Conservation (phyloP, 2,113 vertebrate species). For the Brachyistius frenatus region DNA sequence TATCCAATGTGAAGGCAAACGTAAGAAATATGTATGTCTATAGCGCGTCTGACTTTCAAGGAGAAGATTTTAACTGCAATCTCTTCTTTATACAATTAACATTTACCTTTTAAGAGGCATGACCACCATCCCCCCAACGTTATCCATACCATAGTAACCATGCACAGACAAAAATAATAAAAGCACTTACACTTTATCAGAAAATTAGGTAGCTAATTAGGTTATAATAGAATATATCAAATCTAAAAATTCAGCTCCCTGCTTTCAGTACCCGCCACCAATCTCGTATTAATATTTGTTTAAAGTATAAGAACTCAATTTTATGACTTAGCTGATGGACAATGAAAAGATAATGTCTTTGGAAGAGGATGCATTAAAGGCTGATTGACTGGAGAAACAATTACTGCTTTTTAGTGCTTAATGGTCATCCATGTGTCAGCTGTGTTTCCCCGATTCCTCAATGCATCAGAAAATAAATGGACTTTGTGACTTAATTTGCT, state of each 20-base stretch:
- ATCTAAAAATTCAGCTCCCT: too few relatives aligned
- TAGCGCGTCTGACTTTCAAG: too few relatives aligned
- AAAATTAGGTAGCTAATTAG: neutral
- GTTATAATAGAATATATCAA: too few relatives aligned
- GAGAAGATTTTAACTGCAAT: too few relatives aligned
- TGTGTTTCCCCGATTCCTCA: neutral
- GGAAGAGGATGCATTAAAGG: conserved; percentile 1
- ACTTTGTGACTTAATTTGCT: neutral
- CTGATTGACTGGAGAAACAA: conserved; percentile 19
- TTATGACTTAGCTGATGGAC: neutral
- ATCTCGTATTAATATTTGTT: too few relatives aligned
- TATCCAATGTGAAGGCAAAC: too few relatives aligned
- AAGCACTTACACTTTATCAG: neutral
- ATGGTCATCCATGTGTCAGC: neutral
- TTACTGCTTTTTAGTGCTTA: neutral
- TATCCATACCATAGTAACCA: too few relatives aligned
- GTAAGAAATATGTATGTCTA: too few relatives aligned
- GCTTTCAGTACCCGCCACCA: too few relatives aligned
- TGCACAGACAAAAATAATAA: neutral
- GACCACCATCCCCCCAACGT: neutral
- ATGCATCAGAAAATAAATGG: neutral
- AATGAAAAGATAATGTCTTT: neutral
- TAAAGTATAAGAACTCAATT: neutral
- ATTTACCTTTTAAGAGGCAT: neutral
- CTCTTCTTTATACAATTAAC: neutral